A percentile compares a stretch with the other conserved stretches of the same genome.
Conservation (phyloP, 2,797 vertebrate genomes). For the Glossophaga mutica region DNA sequence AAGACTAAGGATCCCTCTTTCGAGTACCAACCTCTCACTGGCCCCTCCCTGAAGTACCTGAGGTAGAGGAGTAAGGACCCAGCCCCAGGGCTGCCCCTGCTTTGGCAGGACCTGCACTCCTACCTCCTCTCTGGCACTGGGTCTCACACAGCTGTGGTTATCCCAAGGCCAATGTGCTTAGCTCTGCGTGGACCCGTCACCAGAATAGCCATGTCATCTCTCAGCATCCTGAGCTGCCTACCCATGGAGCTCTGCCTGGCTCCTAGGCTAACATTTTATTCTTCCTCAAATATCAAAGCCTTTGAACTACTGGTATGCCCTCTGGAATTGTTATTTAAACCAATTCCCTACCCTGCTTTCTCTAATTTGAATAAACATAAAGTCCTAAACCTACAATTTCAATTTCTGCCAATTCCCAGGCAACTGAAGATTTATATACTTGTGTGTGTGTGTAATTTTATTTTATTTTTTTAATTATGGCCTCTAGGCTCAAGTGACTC, state of each 20-base stretch:
- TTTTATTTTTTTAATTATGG: too few relatives aligned
- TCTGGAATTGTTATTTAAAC: not conserved
- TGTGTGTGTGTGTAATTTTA: too few relatives aligned
- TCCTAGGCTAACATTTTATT: not conserved
- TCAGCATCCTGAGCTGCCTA: not conserved
- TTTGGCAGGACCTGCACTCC: accelerated
- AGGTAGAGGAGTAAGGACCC: accelerated
- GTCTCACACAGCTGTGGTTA: accelerated
- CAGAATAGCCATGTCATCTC: accelerated
- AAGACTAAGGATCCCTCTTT: not conserved
- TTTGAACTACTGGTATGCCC: too few relatives aligned
- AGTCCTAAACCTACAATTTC: not conserved
- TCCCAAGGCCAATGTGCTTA: accelerated
- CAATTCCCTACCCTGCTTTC: not conserved
- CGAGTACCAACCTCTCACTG: accelerated
- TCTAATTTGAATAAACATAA: not conserved
- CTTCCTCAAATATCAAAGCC: not conserved
- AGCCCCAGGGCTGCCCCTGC: too few relatives aligned
- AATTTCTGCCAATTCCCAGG: not conserved
- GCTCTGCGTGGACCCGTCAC: too few relatives aligned
- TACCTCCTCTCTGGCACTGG: not conserved
- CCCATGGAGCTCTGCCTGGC: too few relatives aligned
- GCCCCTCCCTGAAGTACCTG: too few relatives aligned
- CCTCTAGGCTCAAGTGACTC: not conserved
- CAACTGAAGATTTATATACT: not conserved